Evolutionary conservation across 30 jellyfish, hydroid and myxozoan species (phyloP).

Genomic region (Catostylus mosaicus): DNA sequence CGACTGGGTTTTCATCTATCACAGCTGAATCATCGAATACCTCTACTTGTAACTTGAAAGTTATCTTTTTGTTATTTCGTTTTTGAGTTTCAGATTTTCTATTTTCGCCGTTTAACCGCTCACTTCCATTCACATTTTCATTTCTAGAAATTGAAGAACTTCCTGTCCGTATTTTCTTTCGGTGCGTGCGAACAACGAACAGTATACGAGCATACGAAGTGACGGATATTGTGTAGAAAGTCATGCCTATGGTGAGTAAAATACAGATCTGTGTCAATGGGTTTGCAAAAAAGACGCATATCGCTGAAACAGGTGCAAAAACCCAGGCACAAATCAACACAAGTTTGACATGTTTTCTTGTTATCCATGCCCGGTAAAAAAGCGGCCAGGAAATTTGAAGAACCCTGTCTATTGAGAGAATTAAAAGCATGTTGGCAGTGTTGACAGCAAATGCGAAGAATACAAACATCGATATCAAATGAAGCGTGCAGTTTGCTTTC

Average conservation of each 20-base stretch:
- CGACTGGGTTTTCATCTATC: not conserved
- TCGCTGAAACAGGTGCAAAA: slow-evolving; percentile 3
- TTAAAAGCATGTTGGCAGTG: slow-evolving; percentile 46
- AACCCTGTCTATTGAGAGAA: slow-evolving; percentile 49
- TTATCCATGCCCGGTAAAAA: slow-evolving; percentile 34
- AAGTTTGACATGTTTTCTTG: slow-evolving; percentile 7
- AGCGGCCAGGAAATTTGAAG: slow-evolving; percentile 52
- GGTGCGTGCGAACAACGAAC: slow-evolving; percentile 19
- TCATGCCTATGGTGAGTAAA: slow-evolving; percentile 29
- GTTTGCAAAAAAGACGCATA: slow-evolving; percentile 8
- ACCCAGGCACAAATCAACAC: slow-evolving; percentile 36
- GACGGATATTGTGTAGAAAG: slow-evolving; percentile 17
- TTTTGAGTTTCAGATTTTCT: not conserved
- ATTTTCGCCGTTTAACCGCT: not conserved
- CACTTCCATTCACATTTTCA: not conserved
- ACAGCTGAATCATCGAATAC: slow-evolving; percentile 4
- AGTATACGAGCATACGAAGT: slow-evolving; percentile 35
- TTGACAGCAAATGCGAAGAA: slow-evolving; percentile 38
- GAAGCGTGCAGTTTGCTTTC: slow-evolving; percentile 7
- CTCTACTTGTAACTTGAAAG: slow-evolving; percentile 49
- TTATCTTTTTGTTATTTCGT: not conserved
- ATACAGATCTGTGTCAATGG: slow-evolving; percentile 25
- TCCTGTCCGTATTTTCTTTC: slow-evolving; percentile 4
- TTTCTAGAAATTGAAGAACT: not conserved
- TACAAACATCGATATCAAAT: not conserved